Base-by-base conservation (phyloP, 2,888 invertebrate genomes). In the Argyra leucocephala region DNA sequence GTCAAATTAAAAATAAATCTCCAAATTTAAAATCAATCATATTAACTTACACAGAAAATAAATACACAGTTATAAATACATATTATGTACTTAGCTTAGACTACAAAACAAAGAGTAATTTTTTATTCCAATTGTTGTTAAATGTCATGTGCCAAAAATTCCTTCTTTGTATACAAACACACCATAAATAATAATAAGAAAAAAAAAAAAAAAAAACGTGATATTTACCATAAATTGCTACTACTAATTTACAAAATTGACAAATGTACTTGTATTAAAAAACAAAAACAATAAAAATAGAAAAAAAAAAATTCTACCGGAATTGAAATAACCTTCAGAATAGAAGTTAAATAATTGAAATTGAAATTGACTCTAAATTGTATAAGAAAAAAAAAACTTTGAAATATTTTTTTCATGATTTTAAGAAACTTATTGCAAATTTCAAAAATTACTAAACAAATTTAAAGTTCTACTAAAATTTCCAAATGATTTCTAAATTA, bases 151-250 rank as follows among this genome's bases (percentile, higher is more conserved):
- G 37, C 37, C 37, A 37, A 12, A n/a, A 26, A 7, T 26, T 26
- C 26, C 26, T 26, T 6, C 7, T 26, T 26, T 26, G 26, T 26
- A 26, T 26, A 7, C n/a, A n/a, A n/a, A 7, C 26, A 26, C 26
- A 26, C 26, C 26, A 26, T 57, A n/a, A 57, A 6, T n/a, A 57
- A 57, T 22, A 21, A 62, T 62, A 58, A 62, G 23, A 18, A 57
- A n/a, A n/a, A 57, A n/a, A 57, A 5, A 18, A 57, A 57, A 6
- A 57, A 18, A 57, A 18, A 57, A n/a, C n/a, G n/a, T n/a, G n/a
- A 15, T 5, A 5, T 57, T 5, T 57, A 57, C 6, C 57, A 57
- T 26, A 7, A 26, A 26, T 26, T 26, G 3, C 12, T 37, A 37
- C 12, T 37, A 12, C 15, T 15, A 37, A 5, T 37, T 37, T 10